phyloP scores from a whole-genome alignment of 2,888 invertebrate genomes.

The Dasysyrphus tricinctus region DNA sequence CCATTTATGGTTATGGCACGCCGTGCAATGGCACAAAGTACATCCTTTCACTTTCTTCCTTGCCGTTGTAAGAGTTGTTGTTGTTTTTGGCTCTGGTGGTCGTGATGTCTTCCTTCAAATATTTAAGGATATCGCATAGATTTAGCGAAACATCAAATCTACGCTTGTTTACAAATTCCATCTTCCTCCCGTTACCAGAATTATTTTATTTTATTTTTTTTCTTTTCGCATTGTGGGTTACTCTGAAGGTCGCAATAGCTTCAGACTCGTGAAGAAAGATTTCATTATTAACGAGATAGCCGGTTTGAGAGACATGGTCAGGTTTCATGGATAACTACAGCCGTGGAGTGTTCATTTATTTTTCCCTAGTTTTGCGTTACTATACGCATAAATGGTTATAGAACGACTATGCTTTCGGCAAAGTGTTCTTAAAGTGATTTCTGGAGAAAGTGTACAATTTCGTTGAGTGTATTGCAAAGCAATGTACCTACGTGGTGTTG shows the following conservation, averaged over 20 bases:
- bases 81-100: constrained; percentile 46
- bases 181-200: constrained; percentile 50
- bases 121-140: constrained; percentile 75
- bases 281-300: constrained; percentile 72
- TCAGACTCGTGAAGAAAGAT: constrained; percentile 66
- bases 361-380: constrained; percentile 73
- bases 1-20: constrained; percentile 84
- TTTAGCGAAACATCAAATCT: constrained; percentile 74
- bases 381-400: constrained; percentile 65
- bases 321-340: constrained; percentile 32
- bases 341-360: constrained; percentile 68
- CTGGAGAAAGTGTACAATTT: constrained; percentile 7
- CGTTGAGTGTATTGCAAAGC: constrained; percentile 5
- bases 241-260: constrained; percentile 41
- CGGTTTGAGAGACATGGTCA: constrained; percentile 49
- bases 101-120: constrained; percentile 74
- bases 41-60: constrained; percentile 66
- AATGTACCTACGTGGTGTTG: constrained; percentile 2
- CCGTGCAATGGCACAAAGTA: constrained; percentile 81
- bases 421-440: constrained; percentile 48
- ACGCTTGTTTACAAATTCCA: constrained; percentile 75
- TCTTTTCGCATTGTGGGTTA: not conserved
- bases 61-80: constrained; percentile 61
- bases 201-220: constrained; percentile 1
- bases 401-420: constrained; percentile 10